phyloP scores from a whole-genome alignment of 2,113 vertebrate species.

The Tetrao urogallus region DNA sequence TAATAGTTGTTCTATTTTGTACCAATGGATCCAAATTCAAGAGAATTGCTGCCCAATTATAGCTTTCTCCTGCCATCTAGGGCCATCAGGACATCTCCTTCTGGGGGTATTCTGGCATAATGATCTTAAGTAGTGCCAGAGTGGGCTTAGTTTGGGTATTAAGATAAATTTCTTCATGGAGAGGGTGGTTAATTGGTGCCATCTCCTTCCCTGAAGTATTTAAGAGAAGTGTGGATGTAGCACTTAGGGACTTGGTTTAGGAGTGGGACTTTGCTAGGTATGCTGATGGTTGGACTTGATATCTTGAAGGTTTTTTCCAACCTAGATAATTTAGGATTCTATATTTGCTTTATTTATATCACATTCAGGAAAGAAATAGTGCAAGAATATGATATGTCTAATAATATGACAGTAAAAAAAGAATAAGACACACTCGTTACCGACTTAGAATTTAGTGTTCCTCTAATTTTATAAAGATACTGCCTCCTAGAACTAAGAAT shows the following conservation, averaged over 20 bases:
- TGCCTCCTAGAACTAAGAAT: neutral
- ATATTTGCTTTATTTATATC: conserved; percentile 4
- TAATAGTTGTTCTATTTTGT: conserved; percentile 16
- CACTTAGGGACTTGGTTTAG: neutral
- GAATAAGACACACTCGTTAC: neutral
- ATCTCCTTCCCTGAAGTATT: neutral
- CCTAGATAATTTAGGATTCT: neutral
- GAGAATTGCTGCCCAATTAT: neutral
- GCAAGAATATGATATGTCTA: neutral
- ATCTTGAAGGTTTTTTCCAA: neutral
- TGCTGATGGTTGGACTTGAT: neutral
- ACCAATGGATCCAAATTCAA: neutral
- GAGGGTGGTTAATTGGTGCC: neutral
- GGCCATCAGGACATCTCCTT: neutral
- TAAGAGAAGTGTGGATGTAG: neutral
- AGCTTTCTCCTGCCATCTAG: neutral
- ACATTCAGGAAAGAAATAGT: conserved; percentile 1
- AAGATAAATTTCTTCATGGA: neutral
- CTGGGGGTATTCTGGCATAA: neutral
- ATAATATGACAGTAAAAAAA: neutral
- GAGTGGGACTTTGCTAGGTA: neutral
- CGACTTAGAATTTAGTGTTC: neutral
- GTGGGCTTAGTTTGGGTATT: neutral
- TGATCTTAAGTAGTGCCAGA: neutral
- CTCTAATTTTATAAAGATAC: neutral